Evolutionary conservation across 2,113 vertebrate genomes (phyloP), one percentile per base, ranked within the genome.

Genomic region (Pollachius pollachius): DNA sequence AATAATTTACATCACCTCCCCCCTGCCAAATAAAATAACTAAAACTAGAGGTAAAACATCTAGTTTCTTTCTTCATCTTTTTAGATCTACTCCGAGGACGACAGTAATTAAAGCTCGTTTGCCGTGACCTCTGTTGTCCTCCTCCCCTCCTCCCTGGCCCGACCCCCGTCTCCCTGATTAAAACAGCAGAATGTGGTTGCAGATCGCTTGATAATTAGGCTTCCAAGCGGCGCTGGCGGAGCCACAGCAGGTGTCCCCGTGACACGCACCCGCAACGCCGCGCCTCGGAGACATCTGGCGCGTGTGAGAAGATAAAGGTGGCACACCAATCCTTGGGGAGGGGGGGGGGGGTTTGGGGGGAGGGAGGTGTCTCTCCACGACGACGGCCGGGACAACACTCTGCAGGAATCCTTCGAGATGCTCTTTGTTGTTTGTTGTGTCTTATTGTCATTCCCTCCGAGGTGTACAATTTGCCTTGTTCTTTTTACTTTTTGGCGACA

Each of bases 101-200:
- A 80, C 83, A 84, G 81, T 85, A 87, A 89, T 89, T 89, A 89
- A 87, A 82, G 69, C 81, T 81, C 84, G 74, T 86, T 83, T 78
- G 57, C 67, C 70, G 71, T 80, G 82, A 89, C 87, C 85, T 74
- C 59, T 60, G 18, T 11, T 4, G 12, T n/a, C 59, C 79, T 67
- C 66, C 62, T 15, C 18, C 12, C 62, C 83, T 79, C 66, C 62
- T 16, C 54, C 54, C 54, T 2, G n/a, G 13, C 79, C 62, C n/a
- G 17, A 12, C 62, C 82, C 79, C 64, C 62, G 15, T 15, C 16
- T 59, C 68, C 80, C 89, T 84, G 90, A 89, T 90, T 87, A 89
- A 89, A 88, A 74, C 71, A 73, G 75, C 75, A 86, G 75, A 80
- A 83, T 71, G 75, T 75, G 59, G 74, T 84, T 89, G 89, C 73